These are phyloP conservation scores for Acanthococcus lagerstroemiae DNA, from an alignment of 2,888 invertebrate species.

Conservation along the genomic window DNA sequence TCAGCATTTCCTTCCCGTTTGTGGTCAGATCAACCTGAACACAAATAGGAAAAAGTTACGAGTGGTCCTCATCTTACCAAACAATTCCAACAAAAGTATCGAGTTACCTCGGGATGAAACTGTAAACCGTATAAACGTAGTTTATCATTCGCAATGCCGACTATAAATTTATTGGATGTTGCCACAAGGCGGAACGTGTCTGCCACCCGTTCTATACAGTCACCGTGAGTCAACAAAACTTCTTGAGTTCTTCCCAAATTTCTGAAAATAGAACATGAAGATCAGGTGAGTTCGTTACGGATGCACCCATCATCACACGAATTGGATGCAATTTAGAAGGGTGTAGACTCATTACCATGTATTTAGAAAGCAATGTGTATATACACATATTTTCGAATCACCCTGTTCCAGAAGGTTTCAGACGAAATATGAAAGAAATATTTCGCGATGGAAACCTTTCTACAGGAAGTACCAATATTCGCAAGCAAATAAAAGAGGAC, in stretches of 20 bases:
- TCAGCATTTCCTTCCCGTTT: constrained; percentile 82
- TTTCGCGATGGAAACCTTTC: too few species aligned
- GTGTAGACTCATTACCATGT: too few species aligned
- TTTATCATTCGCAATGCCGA: constrained; percentile 85
- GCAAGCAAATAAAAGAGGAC: too few species aligned
- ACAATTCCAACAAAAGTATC: too few species aligned
- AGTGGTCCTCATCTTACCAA: not conserved
- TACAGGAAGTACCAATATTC: too few species aligned
- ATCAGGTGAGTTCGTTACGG: too few species aligned
- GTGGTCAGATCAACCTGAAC: constrained; percentile 78
- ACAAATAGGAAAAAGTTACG: not conserved
- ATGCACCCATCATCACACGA: not conserved
- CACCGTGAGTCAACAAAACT: constrained; percentile 94
- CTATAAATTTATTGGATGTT: constrained; percentile 68
- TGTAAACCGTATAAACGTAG: constrained; percentile 88
- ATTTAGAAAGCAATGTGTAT: too few species aligned
- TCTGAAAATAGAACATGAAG: constrained; percentile 45
- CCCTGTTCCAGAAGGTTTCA: too few species aligned
- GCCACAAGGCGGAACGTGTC: constrained; percentile 80
- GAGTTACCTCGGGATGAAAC: constrained; percentile 96
- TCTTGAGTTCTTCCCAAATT: constrained; percentile 76
- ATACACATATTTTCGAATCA: too few species aligned
- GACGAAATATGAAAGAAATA: too few species aligned
- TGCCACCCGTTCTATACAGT: constrained; percentile 85
- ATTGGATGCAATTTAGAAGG: too few species aligned